These are phyloP conservation scores for Gortyna flavago DNA, from an alignment of 2,888 invertebrate species.

Conservation along the genomic window DNA sequence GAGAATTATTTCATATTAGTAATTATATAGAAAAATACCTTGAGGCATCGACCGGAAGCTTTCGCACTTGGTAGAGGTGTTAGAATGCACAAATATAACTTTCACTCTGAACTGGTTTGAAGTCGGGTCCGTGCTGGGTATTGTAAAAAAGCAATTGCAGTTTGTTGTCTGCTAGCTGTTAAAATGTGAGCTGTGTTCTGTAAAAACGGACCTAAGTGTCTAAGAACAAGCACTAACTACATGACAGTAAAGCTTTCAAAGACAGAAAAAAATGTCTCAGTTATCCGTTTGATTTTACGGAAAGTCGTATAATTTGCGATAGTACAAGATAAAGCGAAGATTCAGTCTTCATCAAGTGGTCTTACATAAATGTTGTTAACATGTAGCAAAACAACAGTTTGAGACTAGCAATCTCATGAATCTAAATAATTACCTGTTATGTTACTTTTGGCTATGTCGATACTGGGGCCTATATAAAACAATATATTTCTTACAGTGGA, in stretches of 20 bases:
- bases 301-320: background rate
- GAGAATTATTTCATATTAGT: slow-evolving; percentile 73
- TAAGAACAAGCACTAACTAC: background rate
- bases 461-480: background rate
- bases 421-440: background rate
- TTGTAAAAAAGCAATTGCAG: slow-evolving; percentile 73
- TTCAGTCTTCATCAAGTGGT: background rate
- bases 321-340: background rate
- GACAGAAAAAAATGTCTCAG: slow-evolving; percentile 3
- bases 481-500: background rate
- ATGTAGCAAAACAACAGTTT: background rate
- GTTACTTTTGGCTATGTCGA: background rate
- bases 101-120: slow-evolving; percentile 84
- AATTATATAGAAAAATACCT: slow-evolving; percentile 80
- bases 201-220: slow-evolving; percentile 24
- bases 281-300: background rate
- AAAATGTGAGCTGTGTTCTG: slow-evolving; percentile 32
- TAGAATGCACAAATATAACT: slow-evolving; percentile 80
- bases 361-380: background rate
- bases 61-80: slow-evolving; percentile 78
- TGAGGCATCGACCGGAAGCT: slow-evolving; percentile 81
- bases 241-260: slow-evolving; percentile 5
- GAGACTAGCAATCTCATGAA: too few relatives aligned
- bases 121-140: slow-evolving; percentile 71
- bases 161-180: slow-evolving; percentile 50